phyloP scores from a whole-genome alignment of 2,888 invertebrate genomes.

The Folsomia manolachei region DNA sequence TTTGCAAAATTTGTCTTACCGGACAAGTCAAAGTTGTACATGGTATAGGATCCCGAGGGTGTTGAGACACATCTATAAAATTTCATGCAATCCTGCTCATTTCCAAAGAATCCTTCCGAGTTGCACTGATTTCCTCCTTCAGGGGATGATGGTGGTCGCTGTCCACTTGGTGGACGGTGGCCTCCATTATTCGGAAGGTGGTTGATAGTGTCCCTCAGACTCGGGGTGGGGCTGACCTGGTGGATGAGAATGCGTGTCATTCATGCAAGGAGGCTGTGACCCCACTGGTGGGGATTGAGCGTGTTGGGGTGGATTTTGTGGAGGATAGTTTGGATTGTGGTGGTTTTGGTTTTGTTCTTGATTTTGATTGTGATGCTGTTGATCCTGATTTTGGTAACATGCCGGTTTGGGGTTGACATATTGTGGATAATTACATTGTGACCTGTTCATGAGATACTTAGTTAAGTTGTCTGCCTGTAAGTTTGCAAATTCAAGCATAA shows the following conservation, averaged over 20 bases:
- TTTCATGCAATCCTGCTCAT: constrained; percentile 38
- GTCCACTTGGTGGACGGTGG: constrained; percentile 1
- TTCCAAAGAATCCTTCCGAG: constrained; percentile 38
- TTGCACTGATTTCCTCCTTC: constrained; percentile 25
- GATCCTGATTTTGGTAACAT: constrained; percentile 19
- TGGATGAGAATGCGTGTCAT: too few species aligned
- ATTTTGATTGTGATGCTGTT: background rate
- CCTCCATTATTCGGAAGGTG: constrained; percentile 5
- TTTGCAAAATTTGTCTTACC: too few species aligned
- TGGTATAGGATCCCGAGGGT: constrained; percentile 32
- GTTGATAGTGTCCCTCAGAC: too few species aligned
- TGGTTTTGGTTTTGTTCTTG: too few species aligned
- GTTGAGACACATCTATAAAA: constrained; percentile 41
- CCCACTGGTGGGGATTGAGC: too few species aligned
- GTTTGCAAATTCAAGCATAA: too few species aligned
- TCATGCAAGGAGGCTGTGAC: too few species aligned
- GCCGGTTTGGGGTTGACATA: constrained; percentile 35
- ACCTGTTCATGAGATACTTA: background rate
- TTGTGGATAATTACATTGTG: constrained; percentile 33
- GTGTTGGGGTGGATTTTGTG: too few species aligned
- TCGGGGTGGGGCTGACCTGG: too few species aligned
- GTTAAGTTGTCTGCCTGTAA: background rate
- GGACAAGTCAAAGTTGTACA: constrained; percentile 43
- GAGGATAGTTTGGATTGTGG: too few species aligned
- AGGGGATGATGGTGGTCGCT: constrained; percentile 12